phyloP scores from a whole-genome alignment of 2,888 invertebrate species.

The Caenorhabditis imperialis region DNA sequence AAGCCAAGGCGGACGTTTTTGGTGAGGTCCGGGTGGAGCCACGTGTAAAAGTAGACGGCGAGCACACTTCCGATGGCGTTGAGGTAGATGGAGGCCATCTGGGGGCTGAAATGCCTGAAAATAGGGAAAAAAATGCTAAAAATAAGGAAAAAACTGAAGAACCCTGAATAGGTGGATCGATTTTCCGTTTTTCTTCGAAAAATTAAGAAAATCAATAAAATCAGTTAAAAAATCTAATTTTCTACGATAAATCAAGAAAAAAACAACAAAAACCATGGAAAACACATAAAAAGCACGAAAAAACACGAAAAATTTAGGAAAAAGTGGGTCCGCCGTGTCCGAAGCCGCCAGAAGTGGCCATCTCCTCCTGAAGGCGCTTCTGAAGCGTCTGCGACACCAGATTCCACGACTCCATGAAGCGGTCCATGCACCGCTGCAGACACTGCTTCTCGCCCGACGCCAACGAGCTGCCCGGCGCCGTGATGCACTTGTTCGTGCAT shows the following conservation, averaged over 20 bases:
- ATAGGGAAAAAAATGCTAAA: no score
- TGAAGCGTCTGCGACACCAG: constrained; percentile 91
- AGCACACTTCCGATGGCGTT: constrained; percentile 3
- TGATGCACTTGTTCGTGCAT: constrained; percentile 76
- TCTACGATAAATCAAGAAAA: constrained; percentile 1
- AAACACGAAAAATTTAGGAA: constrained; percentile 41
- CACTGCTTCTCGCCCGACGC: constrained; percentile 73
- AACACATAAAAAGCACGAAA: constrained; percentile 19
- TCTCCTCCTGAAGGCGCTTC: constrained; percentile 79
- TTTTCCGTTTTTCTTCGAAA: background rate
- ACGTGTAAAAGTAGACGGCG: constrained; percentile 22
- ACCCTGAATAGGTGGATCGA: no score
- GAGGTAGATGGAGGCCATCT: background rate
- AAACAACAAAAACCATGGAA: constrained; percentile 3
- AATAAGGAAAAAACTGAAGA: no score
- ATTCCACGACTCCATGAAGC: constrained; percentile 97
- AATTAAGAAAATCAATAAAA: background rate
- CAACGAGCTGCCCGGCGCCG: constrained; percentile 71
- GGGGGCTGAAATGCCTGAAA: no score
- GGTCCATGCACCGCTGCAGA: constrained; percentile 77
- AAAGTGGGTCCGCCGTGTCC: constrained; percentile 52
- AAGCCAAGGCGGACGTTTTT: constrained; percentile 10
- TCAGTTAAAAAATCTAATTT: constrained; percentile 2
- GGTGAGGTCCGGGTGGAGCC: constrained; percentile 25
- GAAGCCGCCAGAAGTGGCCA: constrained; percentile 41